Evolutionary conservation across 2,888 invertebrate genomes (phyloP).

Genomic region (Gandaritis pyraliata): DNA sequence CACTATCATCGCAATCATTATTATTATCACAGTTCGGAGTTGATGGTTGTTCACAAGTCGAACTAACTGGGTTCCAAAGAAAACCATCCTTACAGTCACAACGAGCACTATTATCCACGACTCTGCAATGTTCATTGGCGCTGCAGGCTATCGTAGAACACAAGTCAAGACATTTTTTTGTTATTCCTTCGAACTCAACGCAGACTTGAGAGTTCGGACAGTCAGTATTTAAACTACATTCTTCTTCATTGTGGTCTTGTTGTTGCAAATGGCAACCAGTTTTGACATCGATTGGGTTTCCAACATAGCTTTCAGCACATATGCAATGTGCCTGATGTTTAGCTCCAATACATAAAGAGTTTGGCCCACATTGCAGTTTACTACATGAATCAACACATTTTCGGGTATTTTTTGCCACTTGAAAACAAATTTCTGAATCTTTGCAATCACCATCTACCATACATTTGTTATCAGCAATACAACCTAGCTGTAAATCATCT

Average conservation of each 20-base stretch:
- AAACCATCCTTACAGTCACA: conserved; percentile 92
- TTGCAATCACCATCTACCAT: conserved; percentile 92
- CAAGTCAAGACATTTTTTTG: conserved; percentile 89
- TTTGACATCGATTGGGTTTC: conserved; percentile 92
- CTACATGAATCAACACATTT: conserved; percentile 95
- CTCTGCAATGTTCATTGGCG: conserved; percentile 91
- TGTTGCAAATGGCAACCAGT: conserved; percentile 91
- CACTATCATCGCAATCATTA: conserved; percentile 87
- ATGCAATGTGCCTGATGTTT: conserved; percentile 94
- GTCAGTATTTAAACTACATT: conserved; percentile 88
- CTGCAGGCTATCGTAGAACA: conserved; percentile 93
- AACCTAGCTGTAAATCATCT: conserved; percentile 88
- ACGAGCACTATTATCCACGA: conserved; percentile 88
- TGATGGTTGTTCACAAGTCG: conserved; percentile 93
- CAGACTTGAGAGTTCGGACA: conserved; percentile 90
- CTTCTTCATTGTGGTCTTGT: conserved; percentile 82
- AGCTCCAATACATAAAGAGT: conserved; percentile 93
- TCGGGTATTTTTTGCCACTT: conserved; percentile 89
- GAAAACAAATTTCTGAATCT: conserved; percentile 94
- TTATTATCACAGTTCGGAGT: conserved; percentile 91
- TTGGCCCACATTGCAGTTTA: conserved; percentile 95
- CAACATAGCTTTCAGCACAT: conserved; percentile 92
- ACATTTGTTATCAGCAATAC: conserved; percentile 90
- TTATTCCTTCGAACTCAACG: conserved; percentile 85
- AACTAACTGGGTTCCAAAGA: conserved; percentile 93